Evolutionary conservation across 1,140 invertebrate species (phyloP).

Genomic region (Pseudachorutes palmiensis): DNA sequence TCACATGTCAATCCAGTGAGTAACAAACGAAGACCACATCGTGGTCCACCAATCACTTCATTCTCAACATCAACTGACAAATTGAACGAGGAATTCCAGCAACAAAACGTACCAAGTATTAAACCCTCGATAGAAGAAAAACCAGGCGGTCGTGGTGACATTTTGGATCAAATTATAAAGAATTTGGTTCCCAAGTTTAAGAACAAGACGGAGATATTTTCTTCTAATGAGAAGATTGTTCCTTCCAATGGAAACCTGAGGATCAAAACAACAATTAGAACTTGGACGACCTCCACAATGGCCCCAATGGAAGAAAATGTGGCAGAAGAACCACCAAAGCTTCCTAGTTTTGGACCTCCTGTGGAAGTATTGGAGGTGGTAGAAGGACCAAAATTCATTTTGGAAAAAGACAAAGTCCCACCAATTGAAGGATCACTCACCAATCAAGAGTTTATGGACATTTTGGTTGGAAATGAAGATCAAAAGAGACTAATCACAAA

Average conservation of each 20-base stretch:
- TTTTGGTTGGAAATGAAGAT: constrained; percentile 32
- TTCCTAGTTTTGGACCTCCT: not conserved
- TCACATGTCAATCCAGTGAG: constrained; percentile 7
- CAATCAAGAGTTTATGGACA: constrained; percentile 25
- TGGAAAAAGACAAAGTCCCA: not conserved
- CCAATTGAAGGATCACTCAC: not conserved
- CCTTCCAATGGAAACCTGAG: not conserved
- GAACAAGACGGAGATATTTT: constrained; percentile 1
- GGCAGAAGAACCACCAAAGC: no score
- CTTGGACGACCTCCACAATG: constrained; percentile 1
- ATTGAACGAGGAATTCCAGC: not conserved
- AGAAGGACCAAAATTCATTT: constrained; percentile 23
- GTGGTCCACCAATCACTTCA: not conserved
- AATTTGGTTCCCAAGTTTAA: constrained; percentile 25
- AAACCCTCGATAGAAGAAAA: no score
- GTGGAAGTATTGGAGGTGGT: constrained; percentile 25
- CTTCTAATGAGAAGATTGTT: not conserved
- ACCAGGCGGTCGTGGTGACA: not conserved
- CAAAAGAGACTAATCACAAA: constrained; percentile 35
- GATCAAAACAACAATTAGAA: not conserved
- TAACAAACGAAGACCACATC: not conserved
- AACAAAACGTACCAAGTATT: no score
- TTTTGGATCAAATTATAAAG: constrained; percentile 28
- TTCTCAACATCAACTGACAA: constrained; percentile 7
- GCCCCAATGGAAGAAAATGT: no score